These are phyloP conservation scores for Zeugodacus cucurbitae DNA, from an alignment of 1,140 invertebrate genomes.

Conservation along the genomic window DNA sequence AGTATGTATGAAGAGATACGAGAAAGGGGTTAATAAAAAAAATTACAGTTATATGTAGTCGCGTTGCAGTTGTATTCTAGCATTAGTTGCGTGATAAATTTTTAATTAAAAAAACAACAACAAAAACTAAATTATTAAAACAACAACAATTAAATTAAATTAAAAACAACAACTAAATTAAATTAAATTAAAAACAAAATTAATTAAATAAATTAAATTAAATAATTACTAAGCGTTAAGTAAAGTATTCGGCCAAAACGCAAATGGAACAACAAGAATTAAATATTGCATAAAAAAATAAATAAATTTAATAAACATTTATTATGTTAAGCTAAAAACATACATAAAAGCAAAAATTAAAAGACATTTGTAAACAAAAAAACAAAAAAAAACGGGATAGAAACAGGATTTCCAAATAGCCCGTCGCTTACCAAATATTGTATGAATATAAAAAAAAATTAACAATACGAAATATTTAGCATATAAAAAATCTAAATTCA, in stretches of 20 bases:
- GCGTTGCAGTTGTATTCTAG: slow-evolving; percentile 32
- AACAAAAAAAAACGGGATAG: background rate
- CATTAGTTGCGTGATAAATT: slow-evolving; percentile 33
- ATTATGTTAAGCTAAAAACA: background rate
- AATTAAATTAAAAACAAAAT: background rate
- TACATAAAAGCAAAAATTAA: background rate
- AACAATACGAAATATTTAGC: background rate
- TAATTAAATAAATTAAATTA: slow-evolving; percentile 1
- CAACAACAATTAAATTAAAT: too few relatives aligned
- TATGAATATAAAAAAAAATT: slow-evolving; percentile 14
- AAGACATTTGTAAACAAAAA: slow-evolving; percentile 18
- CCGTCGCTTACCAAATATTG: background rate
- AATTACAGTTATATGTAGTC: background rate
- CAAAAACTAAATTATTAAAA: too few relatives aligned
- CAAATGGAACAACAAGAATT: background rate
- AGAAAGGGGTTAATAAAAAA: background rate
- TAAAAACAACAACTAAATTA: too few relatives aligned
- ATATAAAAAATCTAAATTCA: background rate
- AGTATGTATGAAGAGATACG: background rate
- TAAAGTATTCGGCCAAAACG: slow-evolving; percentile 2
- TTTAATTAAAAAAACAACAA: background rate
- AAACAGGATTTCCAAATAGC: background rate
- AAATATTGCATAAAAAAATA: background rate
- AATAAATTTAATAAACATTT: background rate
- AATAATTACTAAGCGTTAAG: background rate